Percentiles rank a stretch among this genome's conserved stretches.
Evolutionary conservation across 2,888 invertebrate genomes (phyloP).

Genomic region (Hymenopus coronatus): DNA sequence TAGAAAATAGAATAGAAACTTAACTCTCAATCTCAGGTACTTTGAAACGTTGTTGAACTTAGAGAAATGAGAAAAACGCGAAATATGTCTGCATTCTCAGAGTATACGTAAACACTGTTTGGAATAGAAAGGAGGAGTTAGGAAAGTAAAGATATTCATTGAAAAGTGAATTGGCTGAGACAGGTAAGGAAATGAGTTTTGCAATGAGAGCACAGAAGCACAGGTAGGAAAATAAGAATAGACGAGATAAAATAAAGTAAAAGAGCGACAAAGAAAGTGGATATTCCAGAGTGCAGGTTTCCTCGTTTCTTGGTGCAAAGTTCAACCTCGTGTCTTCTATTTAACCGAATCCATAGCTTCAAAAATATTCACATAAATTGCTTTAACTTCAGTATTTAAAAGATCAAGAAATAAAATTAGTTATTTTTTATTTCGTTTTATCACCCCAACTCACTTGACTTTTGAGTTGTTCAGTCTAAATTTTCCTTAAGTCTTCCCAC

Average conservation of each 20-base stretch:
- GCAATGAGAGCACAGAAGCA: background rate
- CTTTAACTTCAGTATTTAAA: background rate
- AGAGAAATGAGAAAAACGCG: background rate
- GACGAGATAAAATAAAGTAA: background rate
- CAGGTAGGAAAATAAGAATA: background rate
- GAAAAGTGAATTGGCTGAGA: conserved; percentile 30
- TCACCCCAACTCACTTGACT: no score
- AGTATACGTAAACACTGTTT: background rate
- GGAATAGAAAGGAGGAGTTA: background rate
- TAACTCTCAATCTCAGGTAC: background rate
- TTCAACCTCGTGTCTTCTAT: background rate
- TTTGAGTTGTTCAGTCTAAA: no score
- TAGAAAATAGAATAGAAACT: background rate
- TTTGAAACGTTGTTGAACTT: background rate
- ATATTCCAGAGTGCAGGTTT: background rate
- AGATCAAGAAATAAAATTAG: background rate
- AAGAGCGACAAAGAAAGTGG: background rate
- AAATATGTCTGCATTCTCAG: background rate
- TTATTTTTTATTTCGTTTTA: background rate
- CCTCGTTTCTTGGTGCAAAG: background rate
- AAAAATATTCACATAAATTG: background rate
- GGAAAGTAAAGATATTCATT: conserved; percentile 29
- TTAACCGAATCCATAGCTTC: background rate
- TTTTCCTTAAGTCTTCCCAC: no score
- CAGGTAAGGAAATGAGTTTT: conserved; percentile 20